A percentile compares a stretch with the other conserved stretches of the same genome.
phyloP scores from a whole-genome alignment of 2,797 vertebrate genomes.

The Myotis planiceps region DNA sequence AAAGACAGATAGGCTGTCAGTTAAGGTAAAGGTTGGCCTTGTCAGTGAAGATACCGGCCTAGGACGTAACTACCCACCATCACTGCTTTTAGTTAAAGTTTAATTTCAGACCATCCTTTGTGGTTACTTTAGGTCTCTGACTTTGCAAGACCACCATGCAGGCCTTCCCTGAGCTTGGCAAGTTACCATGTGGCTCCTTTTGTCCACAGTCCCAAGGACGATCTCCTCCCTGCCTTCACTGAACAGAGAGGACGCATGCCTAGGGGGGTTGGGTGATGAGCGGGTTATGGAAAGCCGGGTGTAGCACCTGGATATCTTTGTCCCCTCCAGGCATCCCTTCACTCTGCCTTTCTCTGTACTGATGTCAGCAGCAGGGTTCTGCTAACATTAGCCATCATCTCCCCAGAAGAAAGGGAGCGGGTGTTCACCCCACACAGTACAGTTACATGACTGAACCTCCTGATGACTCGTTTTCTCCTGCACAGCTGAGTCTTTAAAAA shows the following conservation, averaged over 20 bases:
- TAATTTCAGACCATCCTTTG: too few relatives aligned
- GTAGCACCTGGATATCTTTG: background rate
- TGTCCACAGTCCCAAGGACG: background rate
- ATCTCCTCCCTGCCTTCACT: background rate
- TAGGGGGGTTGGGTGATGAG: background rate
- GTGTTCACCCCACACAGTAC: background rate
- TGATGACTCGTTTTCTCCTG: conserved; percentile 36
- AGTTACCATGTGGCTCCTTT: too few relatives aligned
- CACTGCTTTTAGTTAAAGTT: too few relatives aligned
- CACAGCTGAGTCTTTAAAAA: conserved; percentile 50
- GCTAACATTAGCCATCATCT: background rate
- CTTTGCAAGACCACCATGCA: too few relatives aligned
- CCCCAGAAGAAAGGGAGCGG: background rate
- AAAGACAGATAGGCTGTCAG: too few relatives aligned
- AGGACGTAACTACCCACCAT: too few relatives aligned
- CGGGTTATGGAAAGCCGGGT: background rate
- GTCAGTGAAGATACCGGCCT: too few relatives aligned
- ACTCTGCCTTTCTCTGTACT: too few relatives aligned
- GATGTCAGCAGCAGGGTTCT: background rate
- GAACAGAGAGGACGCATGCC: background rate
- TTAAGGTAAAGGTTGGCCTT: too few relatives aligned
- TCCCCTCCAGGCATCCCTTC: background rate
- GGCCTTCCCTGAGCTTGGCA: too few relatives aligned
- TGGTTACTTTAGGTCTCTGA: too few relatives aligned
- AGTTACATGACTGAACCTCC: background rate